These are phyloP conservation scores for Phyto melanocephala DNA, from an alignment of 2,888 invertebrate species.

Conservation along the genomic window DNA sequence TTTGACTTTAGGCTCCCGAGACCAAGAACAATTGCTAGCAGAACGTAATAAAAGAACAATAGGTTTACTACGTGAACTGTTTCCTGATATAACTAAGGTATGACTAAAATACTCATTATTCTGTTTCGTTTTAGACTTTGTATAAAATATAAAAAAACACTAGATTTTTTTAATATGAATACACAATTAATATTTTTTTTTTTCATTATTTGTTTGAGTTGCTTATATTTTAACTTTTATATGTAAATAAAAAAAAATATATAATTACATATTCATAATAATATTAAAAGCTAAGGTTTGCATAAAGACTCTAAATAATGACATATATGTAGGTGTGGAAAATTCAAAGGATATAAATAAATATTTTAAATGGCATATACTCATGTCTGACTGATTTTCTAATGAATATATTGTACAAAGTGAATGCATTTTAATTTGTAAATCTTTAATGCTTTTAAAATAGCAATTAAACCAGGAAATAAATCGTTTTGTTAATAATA, in stretches of 20 bases:
- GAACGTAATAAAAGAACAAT: slow-evolving; percentile 88
- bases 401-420: background rate
- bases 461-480: slow-evolving; percentile 75
- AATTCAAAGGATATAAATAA: slow-evolving; percentile 25
- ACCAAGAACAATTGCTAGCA: slow-evolving; percentile 82
- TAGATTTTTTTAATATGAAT: slow-evolving; percentile 32
- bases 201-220: background rate
- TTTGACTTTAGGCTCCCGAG: slow-evolving; percentile 82
- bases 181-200: slow-evolving; percentile 44
- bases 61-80: slow-evolving; percentile 86
- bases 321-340: slow-evolving; percentile 32
- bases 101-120: slow-evolving; percentile 66
- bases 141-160: slow-evolving; percentile 17
- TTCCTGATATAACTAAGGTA: slow-evolving; percentile 88
- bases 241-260: slow-evolving; percentile 15
- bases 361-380: background rate
- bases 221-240: background rate
- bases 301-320: background rate
- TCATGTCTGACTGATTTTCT: slow-evolving; percentile 9
- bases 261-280: background rate
- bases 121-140: background rate
- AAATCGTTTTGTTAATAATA: slow-evolving; percentile 73
- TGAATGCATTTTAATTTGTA: slow-evolving; percentile 34
- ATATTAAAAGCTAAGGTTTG: slow-evolving; percentile 3
- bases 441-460: slow-evolving; percentile 20